These are phyloP conservation scores for Acanthis flammea DNA, from an alignment of 2,797 vertebrate genomes.

Conservation along the genomic window DNA sequence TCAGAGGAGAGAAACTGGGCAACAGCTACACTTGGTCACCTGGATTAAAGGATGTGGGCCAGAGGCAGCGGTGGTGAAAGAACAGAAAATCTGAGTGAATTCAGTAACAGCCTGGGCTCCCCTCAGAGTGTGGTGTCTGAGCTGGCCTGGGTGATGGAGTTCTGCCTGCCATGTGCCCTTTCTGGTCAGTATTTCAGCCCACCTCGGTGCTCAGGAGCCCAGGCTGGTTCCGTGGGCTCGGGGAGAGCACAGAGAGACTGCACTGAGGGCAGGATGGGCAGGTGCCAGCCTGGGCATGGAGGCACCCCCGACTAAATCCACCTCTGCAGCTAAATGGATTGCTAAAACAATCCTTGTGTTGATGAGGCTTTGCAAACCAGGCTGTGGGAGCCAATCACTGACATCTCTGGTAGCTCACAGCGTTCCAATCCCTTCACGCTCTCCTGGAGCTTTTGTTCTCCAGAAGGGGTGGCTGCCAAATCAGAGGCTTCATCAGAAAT, in stretches of 20 bases:
- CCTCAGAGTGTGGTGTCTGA: not conserved
- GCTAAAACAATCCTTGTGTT: conserved; percentile 38
- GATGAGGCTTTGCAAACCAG: conserved; percentile 40
- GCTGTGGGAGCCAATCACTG: not conserved
- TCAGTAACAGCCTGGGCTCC: not conserved
- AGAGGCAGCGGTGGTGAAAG: not conserved
- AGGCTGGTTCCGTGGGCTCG: not conserved
- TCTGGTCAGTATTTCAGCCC: rapidly evolving
- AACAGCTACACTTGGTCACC: not conserved
- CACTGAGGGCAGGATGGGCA: not conserved
- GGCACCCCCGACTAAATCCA: not conserved
- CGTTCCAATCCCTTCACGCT: conserved; percentile 3
- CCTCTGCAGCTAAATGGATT: conserved; percentile 44
- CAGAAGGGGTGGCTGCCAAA: not conserved
- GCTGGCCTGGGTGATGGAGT: not conserved
- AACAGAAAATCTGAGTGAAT: not conserved
- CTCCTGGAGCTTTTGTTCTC: not conserved
- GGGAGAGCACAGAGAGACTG: not conserved
- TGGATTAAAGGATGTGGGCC: not conserved
- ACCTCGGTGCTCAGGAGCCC: not conserved
- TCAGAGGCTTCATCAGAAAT: not conserved
- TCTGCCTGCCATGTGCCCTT: rapidly evolving
- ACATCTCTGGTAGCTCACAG: not conserved
- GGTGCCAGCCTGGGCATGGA: not conserved
- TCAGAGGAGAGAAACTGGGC: not conserved